Evolutionary conservation across 2,113 vertebrate genomes (phyloP).

Genomic region (Morone saxatilis): DNA sequence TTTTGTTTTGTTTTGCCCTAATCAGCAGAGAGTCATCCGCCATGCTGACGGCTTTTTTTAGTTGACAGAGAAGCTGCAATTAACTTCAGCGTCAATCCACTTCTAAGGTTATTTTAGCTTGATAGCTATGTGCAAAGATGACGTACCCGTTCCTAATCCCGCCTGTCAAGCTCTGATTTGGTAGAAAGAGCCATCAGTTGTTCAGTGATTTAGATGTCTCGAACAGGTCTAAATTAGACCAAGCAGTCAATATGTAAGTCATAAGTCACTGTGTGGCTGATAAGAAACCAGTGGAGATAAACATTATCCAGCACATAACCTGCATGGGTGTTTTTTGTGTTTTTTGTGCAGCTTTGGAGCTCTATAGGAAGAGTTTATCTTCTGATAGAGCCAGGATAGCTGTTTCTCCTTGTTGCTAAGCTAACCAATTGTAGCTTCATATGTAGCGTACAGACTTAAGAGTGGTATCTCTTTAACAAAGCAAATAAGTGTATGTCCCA

Average conservation of each 20-base stretch:
- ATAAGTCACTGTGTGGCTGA: neutral
- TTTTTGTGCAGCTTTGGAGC: no score
- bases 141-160: neutral
- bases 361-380: no score
- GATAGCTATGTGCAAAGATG: neutral
- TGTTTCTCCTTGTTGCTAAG: neutral
- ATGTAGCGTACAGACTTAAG: neutral
- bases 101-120: neutral
- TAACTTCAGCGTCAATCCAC: no score
- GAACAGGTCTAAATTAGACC: neutral
- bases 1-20: neutral
- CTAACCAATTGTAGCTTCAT: neutral
- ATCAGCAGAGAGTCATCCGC: neutral
- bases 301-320: neutral
- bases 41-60: no score
- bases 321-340: no score
- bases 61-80: neutral
- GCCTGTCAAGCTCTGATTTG: neutral
- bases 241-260: neutral
- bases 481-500: neutral
- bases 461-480: neutral
- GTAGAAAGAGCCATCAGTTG: neutral
- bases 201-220: neutral
- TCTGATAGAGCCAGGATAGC: neutral
- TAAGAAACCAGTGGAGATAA: neutral